A percentile compares a stretch with the other conserved stretches of the same genome.
These are phyloP conservation scores for Daubentonia madagascariensis DNA, from an alignment of 2,113 vertebrate species.

Conservation along the genomic window DNA sequence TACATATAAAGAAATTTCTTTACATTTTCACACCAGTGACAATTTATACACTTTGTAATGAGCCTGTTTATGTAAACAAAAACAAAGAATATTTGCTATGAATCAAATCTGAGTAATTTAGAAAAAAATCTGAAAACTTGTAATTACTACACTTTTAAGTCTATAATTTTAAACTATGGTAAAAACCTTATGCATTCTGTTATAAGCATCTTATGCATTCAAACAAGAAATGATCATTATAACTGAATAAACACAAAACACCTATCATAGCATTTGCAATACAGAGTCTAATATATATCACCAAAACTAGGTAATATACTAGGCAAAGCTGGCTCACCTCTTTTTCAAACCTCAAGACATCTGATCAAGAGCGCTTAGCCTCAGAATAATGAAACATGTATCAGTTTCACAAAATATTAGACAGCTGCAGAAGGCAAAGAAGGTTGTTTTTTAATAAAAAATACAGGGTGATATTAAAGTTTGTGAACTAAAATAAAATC, in stretches of 20 bases:
- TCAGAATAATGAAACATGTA: slow-evolving; percentile 70
- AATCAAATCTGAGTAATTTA: slow-evolving; percentile 69
- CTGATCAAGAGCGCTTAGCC: slow-evolving; percentile 74
- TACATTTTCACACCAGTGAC: slow-evolving; percentile 66
- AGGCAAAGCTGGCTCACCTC: slow-evolving; percentile 70
- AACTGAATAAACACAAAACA: slow-evolving; percentile 82
- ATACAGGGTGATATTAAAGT: too few relatives aligned
- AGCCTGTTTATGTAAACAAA: slow-evolving; percentile 67
- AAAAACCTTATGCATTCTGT: slow-evolving; percentile 79
- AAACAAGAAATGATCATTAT: slow-evolving; percentile 76
- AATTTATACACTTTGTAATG: slow-evolving; percentile 57
- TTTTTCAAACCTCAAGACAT: slow-evolving; percentile 75
- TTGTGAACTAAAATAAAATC: too few relatives aligned
- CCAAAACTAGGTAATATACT: slow-evolving; percentile 53
- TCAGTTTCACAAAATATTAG: slow-evolving; percentile 67
- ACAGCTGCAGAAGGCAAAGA: slow-evolving; percentile 45
- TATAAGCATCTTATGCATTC: slow-evolving; percentile 79
- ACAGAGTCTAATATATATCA: slow-evolving; percentile 75
- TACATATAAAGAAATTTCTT: slow-evolving; percentile 45
- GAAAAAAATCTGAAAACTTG: slow-evolving; percentile 67
- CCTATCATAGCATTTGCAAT: slow-evolving; percentile 75
- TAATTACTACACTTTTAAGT: slow-evolving; percentile 78
- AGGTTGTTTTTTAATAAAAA: too few relatives aligned
- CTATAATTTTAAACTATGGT: slow-evolving; percentile 65
- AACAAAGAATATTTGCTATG: slow-evolving; percentile 39